phyloP scores from a whole-genome alignment of 1,140 invertebrate species.

The Scaptodrosophila lebanonensis region DNA sequence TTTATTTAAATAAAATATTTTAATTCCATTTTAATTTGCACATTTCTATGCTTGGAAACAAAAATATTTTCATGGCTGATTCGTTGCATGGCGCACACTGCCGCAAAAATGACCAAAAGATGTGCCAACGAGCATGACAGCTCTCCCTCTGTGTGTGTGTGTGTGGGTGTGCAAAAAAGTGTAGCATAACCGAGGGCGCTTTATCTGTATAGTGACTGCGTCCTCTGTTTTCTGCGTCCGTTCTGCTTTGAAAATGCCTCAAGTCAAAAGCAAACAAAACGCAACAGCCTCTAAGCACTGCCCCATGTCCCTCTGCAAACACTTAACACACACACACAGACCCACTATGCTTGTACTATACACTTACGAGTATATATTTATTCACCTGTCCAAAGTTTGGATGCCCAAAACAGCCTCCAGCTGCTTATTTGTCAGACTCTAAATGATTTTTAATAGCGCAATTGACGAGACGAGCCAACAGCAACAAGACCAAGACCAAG shows the following conservation, averaged over 20 bases:
- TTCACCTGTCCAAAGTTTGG: background rate
- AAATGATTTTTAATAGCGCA: conserved; percentile 63
- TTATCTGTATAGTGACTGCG: no score
- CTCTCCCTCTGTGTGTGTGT: no score
- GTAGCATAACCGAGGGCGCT: no score
- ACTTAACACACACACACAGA: no score
- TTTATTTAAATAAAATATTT: conserved; percentile 24
- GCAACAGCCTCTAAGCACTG: no score
- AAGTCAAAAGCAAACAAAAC: no score
- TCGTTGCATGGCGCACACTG: background rate
- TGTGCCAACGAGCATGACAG: background rate
- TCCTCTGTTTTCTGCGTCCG: no score
- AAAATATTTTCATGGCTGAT: conserved; percentile 39
- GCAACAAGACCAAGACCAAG: background rate
- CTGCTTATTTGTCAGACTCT: conserved; percentile 51
- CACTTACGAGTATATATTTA: no score
- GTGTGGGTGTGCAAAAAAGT: no score
- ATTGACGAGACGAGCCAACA: conserved; percentile 44
- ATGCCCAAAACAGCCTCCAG: conserved; percentile 38
- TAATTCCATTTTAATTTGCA: conserved; percentile 52
- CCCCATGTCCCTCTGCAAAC: no score
- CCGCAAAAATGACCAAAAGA: background rate
- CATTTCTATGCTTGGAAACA: conserved; percentile 22
- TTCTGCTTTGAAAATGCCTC: no score
- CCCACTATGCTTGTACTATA: no score